These are phyloP conservation scores for Sminthurides aquaticus DNA, from an alignment of 2,888 invertebrate genomes.

Conservation along the genomic window DNA sequence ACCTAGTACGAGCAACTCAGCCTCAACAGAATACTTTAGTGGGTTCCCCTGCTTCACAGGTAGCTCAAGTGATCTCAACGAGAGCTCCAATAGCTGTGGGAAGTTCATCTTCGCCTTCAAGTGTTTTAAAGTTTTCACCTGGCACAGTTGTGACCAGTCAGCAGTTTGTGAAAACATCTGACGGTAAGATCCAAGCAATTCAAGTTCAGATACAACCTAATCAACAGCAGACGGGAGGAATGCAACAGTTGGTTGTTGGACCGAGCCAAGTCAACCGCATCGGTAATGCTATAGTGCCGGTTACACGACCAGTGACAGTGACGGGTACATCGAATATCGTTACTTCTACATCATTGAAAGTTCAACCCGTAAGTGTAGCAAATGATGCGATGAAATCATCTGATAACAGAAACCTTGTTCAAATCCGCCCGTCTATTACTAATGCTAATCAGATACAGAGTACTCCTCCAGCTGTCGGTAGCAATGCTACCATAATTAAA, in stretches of 20 bases:
- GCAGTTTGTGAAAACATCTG: constrained; percentile 84
- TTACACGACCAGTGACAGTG: constrained; percentile 26
- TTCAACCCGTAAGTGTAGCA: neutral
- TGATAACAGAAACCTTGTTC: neutral
- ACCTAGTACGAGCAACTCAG: neutral
- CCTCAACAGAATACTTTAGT: neutral
- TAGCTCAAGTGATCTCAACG: neutral
- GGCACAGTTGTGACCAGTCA: constrained; percentile 54
- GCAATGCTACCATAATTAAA: constrained; percentile 2
- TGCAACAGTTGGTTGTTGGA: constrained; percentile 11
- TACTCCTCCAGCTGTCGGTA: neutral
- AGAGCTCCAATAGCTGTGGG: neutral
- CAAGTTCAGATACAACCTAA: constrained; percentile 52
- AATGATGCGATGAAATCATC: neutral
- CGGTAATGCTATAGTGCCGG: constrained; percentile 9
- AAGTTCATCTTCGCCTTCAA: neutral
- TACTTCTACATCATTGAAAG: neutral
- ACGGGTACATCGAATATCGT: constrained; percentile 22
- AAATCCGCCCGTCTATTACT: neutral
- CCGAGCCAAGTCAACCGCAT: constrained; percentile 7
- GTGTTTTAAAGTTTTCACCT: constrained; percentile 10
- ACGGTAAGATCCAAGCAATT: constrained; percentile 73
- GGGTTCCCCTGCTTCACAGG: neutral
- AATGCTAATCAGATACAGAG: neutral
- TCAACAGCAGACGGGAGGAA: neutral